phyloP scores from a whole-genome alignment of 1,140 invertebrate species.

The Lanistes nyassanus region DNA sequence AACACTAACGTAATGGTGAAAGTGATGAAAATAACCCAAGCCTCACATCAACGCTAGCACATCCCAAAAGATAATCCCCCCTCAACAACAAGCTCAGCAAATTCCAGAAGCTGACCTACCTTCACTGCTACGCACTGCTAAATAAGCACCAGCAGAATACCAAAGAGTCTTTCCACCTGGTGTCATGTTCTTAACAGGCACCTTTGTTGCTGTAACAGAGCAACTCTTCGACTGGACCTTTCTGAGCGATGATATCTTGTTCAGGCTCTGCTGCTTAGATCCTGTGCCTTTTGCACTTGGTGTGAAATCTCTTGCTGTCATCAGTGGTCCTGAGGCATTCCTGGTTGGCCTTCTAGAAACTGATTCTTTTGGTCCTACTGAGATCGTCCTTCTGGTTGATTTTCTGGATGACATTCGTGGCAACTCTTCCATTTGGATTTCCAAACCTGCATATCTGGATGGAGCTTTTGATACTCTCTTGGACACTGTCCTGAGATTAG shows the following conservation, averaged over 20 bases:
- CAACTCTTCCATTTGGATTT: neutral
- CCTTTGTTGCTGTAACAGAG: neutral
- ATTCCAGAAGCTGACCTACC: constrained; percentile 8
- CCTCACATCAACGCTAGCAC: neutral
- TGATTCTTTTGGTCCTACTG: neutral
- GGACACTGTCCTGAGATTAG: neutral
- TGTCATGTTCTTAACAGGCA: neutral
- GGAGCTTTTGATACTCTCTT: constrained; percentile 9
- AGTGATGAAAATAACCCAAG: neutral
- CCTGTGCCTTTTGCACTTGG: neutral
- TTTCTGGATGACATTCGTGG: neutral
- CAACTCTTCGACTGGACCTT: neutral
- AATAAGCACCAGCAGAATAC: constrained; percentile 22
- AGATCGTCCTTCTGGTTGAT: neutral
- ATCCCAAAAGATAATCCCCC: neutral
- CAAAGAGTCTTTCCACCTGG: constrained; percentile 18
- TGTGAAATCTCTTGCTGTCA: neutral
- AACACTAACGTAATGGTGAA: neutral
- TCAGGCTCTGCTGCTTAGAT: neutral
- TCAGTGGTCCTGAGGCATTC: neutral
- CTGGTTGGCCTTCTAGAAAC: neutral
- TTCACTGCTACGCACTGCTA: constrained; percentile 19
- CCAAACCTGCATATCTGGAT: neutral
- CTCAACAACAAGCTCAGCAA: neutral
- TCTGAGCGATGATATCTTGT: neutral